These are phyloP conservation scores for Eublepharis macularius DNA, from an alignment of 2,113 vertebrate species.

Conservation along the genomic window DNA sequence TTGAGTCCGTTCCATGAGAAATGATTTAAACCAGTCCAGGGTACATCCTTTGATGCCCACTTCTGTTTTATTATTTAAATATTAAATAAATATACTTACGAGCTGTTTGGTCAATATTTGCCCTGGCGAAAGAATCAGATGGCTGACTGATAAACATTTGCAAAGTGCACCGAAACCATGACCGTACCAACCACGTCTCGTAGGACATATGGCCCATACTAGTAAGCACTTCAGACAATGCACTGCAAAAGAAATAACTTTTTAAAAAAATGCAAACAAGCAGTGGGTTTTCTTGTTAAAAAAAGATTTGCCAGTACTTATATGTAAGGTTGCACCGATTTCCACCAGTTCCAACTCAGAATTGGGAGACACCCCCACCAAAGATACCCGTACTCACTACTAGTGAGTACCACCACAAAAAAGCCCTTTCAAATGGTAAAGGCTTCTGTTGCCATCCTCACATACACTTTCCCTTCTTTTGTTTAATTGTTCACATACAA, in stretches of 20 bases:
- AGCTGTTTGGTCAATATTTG: slow-evolving; percentile 66
- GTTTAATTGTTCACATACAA: neutral
- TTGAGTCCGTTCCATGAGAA: too few species aligned
- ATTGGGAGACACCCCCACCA: too few species aligned
- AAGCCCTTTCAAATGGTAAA: too few species aligned
- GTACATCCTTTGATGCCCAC: too few species aligned
- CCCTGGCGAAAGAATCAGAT: slow-evolving; percentile 59
- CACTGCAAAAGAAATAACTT: slow-evolving; percentile 67
- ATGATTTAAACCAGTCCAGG: too few species aligned
- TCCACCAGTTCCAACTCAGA: too few species aligned
- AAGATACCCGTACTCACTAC: too few species aligned
- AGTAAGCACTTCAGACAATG: slow-evolving; percentile 77
- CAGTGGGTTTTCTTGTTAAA: too few species aligned
- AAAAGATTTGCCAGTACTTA: too few species aligned
- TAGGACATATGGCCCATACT: slow-evolving; percentile 75
- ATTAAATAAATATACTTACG: slow-evolving; percentile 68
- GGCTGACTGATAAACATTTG: slow-evolving; percentile 89
- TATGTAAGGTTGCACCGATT: too few species aligned
- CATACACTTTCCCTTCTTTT: neutral
- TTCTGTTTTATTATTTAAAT: too few species aligned
- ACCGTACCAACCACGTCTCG: slow-evolving; percentile 85
- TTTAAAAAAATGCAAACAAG: slow-evolving; percentile 11
- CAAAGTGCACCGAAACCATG: slow-evolving; percentile 93
- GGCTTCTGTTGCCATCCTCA: neutral
- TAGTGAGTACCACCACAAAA: too few species aligned